phyloP scores from a whole-genome alignment of 2,113 vertebrate genomes.

The Silurus asotus region DNA sequence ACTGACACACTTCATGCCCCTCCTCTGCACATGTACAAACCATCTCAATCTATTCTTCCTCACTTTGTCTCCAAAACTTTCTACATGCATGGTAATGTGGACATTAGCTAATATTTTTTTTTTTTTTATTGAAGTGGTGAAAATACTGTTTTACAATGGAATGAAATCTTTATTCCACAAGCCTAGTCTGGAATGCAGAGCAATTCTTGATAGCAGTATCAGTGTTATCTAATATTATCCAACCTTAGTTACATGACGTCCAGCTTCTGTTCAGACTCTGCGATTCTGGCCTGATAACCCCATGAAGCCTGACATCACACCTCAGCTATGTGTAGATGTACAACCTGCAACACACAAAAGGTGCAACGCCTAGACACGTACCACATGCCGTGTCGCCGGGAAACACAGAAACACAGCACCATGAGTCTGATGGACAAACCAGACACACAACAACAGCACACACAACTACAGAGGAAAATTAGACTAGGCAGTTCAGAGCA shows the following conservation, averaged over 20 bases:
- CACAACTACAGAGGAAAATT: conserved; percentile 39
- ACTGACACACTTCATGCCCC: too few relatives aligned
- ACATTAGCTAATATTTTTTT: too few relatives aligned
- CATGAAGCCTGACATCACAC: conserved; percentile 59
- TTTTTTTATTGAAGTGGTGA: too few relatives aligned
- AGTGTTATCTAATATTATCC: not conserved
- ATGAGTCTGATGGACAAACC: conserved; percentile 65
- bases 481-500: conserved; percentile 33
- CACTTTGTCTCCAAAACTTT: too few relatives aligned
- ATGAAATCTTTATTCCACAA: not conserved
- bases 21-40: too few relatives aligned
- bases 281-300: conserved; percentile 5
- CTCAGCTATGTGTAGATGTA: conserved; percentile 54
- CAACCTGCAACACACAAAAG: conserved; percentile 12
- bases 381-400: conserved; percentile 42
- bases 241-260: not conserved
- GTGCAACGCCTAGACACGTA: conserved; percentile 55
- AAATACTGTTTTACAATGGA: not conserved
- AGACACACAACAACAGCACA: conserved; percentile 57
- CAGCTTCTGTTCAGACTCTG: conserved; percentile 4
- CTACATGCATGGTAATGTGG: too few relatives aligned
- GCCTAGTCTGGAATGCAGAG: not conserved
- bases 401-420: conserved; percentile 50
- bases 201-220: not conserved
- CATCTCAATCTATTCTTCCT: too few relatives aligned